Evolutionary conservation across 2,113 vertebrate genomes (phyloP).

Genomic region (Perca fluviatilis): DNA sequence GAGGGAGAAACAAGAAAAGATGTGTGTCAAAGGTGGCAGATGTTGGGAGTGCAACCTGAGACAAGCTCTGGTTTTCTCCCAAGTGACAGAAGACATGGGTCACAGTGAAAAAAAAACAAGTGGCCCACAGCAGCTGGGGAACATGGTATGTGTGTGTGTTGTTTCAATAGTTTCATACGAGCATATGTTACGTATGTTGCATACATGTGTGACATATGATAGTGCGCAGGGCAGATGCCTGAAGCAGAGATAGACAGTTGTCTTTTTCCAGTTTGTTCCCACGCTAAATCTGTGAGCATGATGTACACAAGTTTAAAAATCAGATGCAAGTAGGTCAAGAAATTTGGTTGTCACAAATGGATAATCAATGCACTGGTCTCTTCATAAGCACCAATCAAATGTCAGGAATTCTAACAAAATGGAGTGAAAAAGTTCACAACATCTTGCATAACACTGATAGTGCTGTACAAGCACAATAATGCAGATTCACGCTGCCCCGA

Average conservation of each 20-base stretch:
- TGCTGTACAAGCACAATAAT: conserved; percentile 2
- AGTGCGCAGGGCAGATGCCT: conserved; percentile 47
- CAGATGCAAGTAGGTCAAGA: conserved; percentile 15
- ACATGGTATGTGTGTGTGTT: conserved; percentile 50
- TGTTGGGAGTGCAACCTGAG: conserved; percentile 71
- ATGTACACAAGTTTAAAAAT: conserved; percentile 14
- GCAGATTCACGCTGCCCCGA: conserved; percentile 31
- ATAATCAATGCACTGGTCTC: conserved; percentile 3
- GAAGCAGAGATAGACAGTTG: conserved; percentile 62
- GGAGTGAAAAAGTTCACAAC: background rate
- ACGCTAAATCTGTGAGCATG: conserved; percentile 36
- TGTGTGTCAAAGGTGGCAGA: conserved; percentile 62
- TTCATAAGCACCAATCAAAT: background rate
- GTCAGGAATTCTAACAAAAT: background rate
- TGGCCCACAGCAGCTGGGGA: conserved; percentile 53
- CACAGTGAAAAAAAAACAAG: conserved; percentile 61
- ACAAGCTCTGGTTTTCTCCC: conserved; percentile 47
- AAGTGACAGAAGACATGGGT: conserved; percentile 47
- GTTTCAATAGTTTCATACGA: conserved; percentile 36
- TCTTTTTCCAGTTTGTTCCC: conserved; percentile 45
- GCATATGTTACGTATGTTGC: conserved; percentile 48
- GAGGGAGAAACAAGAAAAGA: background rate
- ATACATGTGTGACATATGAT: conserved; percentile 60
- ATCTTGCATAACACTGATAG: background rate
- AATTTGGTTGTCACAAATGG: background rate